A percentile compares a stretch with the other conserved stretches of the same genome.
Conservation (phyloP, 2,888 invertebrate genomes). For the Sericinus montela region DNA sequence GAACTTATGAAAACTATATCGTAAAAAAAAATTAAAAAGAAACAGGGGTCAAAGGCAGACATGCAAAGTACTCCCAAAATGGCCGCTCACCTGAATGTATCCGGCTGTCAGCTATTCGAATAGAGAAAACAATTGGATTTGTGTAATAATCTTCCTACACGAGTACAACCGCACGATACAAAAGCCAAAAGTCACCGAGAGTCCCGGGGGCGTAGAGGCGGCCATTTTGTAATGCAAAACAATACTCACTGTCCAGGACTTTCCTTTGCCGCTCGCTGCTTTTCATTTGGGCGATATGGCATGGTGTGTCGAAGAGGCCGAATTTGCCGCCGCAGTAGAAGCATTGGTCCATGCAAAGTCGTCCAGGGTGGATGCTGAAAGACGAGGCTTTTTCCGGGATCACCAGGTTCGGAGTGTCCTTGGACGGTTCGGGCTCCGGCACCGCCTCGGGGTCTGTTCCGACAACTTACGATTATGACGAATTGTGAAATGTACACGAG, state of each 20-base stretch:
- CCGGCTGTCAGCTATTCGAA: slow-evolving; percentile 13
- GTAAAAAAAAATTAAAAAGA: neutral
- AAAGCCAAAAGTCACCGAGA: neutral
- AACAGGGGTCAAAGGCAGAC: neutral
- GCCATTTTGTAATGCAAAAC: no score
- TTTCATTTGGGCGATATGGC: slow-evolving; percentile 92
- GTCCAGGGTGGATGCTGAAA: slow-evolving; percentile 90
- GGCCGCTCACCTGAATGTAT: slow-evolving; percentile 9
- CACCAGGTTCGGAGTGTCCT: slow-evolving; percentile 82
- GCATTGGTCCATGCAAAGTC: slow-evolving; percentile 91
- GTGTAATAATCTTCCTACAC: slow-evolving; percentile 1
- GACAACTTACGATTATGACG: neutral
- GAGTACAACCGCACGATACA: neutral
- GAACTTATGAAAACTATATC: no score
- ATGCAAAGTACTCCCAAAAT: slow-evolving; percentile 1
- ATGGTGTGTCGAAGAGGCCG: slow-evolving; percentile 91
- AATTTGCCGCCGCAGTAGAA: slow-evolving; percentile 93
- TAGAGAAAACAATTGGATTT: slow-evolving; percentile 10
- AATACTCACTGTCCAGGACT: slow-evolving; percentile 84
- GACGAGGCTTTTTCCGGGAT: slow-evolving; percentile 94
- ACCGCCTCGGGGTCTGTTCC: slow-evolving; percentile 49
- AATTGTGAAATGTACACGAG: neutral
- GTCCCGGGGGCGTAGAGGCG: neutral
- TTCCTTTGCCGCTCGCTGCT: slow-evolving; percentile 89
- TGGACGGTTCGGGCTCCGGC: slow-evolving; percentile 57